Evolutionary conservation across 2,797 vertebrate species (phyloP).

Genomic region (Betta splendens): DNA sequence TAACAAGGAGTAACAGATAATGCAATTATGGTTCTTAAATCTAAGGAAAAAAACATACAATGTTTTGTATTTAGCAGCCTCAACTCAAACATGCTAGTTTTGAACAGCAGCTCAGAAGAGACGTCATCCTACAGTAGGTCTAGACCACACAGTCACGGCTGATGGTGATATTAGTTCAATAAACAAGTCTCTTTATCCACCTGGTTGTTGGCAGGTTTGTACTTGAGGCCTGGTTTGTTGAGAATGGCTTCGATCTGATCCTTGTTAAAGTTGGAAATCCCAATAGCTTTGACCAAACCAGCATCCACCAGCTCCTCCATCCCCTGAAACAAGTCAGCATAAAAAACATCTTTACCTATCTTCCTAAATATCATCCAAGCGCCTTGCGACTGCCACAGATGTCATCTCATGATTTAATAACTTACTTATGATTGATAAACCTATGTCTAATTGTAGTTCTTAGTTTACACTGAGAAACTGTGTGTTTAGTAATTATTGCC

Average conservation of each 20-base stretch:
- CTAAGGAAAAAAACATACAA: conserved; percentile 23
- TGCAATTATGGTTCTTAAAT: conserved; percentile 30
- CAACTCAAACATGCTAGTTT: neutral
- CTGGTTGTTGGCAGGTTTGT: conserved; percentile 94
- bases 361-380: neutral
- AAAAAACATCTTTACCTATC: neutral
- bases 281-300: conserved; percentile 91
- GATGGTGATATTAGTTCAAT: neutral
- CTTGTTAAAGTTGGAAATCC: conserved; percentile 94
- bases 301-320: conserved; percentile 93
- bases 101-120: no score
- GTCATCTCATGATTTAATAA: no score
- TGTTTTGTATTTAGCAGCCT: no score
- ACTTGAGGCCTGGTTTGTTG: conserved; percentile 91
- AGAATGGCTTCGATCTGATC: conserved; percentile 88
- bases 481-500: no score
- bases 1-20: conserved; percentile 37
- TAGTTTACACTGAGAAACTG: no score
- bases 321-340: conserved; percentile 72
- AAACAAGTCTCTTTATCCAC: conserved; percentile 62
- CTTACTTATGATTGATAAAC: no score
- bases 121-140: neutral
- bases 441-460: no score
- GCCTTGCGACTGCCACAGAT: no score
- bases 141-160: neutral